Evolutionary conservation across 2,113 vertebrate genomes (phyloP), one percentile per base, ranked within the genome.

Genomic region (Laterallus jamaicensis): DNA sequence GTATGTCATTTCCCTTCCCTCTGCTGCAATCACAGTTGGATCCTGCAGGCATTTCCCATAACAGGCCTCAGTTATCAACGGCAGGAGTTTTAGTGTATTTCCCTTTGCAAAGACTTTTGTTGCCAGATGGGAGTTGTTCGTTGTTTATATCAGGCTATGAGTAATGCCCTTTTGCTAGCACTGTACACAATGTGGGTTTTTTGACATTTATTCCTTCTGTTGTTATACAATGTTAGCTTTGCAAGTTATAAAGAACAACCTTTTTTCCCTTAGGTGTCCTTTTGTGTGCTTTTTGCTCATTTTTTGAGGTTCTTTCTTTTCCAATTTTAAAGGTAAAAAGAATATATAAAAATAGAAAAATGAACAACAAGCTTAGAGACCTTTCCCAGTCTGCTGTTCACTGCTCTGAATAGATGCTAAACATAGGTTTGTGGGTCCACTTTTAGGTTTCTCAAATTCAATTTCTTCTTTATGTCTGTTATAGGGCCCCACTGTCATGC

Each of bases 61-160:
- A 84, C 87, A 80, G 89, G 32, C 63, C 69, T 88, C 81, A 76
- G 68, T 82, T 73, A 93, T 70, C 91, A 87, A 69, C 4, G 3
- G 67, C 64, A 92, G 60, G 78, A 82, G 20, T 91, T 95, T 82
- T 66, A 78, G 58, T 14, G 22, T 59, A 82, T 94, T 95, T 95
- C 55, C 77, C 76, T 95, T 93, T 0, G 3, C 83, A 93, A 78
- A 95, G 78, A 55, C 35, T 85, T 93, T 55, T 91, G 49, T 67
- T 97, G 88, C 88, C 93, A 97, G 92, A 86, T 96, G 92, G 95
- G 94, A 94, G 55, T 92, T 96, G 90, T 91, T 96, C 88, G 80
- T 95, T 96, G 92, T 97, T 97, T 96, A 88, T 91, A 67, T 92
- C 78, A 95, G 75, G 14, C 71, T 92, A 39, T 94, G 92, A 95